Evolutionary conservation across 2,888 invertebrate genomes (phyloP).

Genomic region (Drosophila setosimentum): DNA sequence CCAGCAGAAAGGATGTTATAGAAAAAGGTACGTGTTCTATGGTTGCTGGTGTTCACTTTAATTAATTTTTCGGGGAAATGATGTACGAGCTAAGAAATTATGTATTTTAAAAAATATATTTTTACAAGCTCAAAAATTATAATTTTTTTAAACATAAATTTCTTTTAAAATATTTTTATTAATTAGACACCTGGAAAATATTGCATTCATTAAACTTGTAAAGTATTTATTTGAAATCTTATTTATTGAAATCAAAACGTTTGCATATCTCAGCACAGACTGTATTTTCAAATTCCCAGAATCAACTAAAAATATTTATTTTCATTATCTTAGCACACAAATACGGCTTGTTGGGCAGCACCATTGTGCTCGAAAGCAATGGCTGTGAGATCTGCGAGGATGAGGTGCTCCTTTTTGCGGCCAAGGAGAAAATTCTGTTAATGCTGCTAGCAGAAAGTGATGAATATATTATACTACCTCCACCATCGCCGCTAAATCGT

Average conservation of each 20-base stretch:
- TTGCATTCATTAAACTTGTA: not conserved
- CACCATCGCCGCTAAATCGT: constrained; percentile 73
- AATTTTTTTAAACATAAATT: not conserved
- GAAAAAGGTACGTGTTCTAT: constrained; percentile 57
- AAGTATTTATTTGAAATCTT: no score
- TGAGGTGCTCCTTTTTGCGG: constrained; percentile 72
- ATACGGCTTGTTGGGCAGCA: constrained; percentile 65
- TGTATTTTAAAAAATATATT: no score
- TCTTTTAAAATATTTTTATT: not conserved
- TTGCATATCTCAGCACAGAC: not conserved
- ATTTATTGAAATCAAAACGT: not conserved
- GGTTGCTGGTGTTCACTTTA: no score
- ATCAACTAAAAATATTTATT: not conserved
- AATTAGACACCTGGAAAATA: not conserved
- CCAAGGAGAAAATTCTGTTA: constrained; percentile 69
- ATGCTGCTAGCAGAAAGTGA: constrained; percentile 68
- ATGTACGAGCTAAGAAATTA: not conserved
- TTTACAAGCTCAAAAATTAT: no score
- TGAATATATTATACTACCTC: constrained; percentile 72
- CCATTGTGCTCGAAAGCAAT: constrained; percentile 71
- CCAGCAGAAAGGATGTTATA: constrained; percentile 71
- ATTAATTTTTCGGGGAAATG: not conserved
- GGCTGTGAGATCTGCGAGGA: constrained; percentile 75
- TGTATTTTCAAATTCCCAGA: not conserved
- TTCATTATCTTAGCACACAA: constrained; percentile 56